Evolutionary conservation across 2,113 vertebrate genomes (phyloP), one percentile per base, ranked within the genome.

Genomic region (Sylvietta virens): DNA sequence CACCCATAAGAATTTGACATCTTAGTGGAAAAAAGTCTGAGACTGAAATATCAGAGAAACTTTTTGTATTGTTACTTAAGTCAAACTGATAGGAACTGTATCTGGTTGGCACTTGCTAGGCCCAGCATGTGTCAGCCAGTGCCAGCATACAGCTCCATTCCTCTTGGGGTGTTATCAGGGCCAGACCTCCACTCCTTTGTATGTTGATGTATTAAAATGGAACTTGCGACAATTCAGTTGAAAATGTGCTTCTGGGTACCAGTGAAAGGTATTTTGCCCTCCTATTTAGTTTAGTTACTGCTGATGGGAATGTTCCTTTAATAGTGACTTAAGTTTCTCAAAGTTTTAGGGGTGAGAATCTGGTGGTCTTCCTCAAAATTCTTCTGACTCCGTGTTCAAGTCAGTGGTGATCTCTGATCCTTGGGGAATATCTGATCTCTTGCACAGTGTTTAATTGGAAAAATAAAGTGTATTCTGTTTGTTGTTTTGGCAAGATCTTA

Each of bases 171-270:
- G 37, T 90, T 91, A 60, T 28, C 72, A 80, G n/a, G 4, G 65
- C 47, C 64, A 67, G 81, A 31, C 31, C 74, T 86, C 47, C 35
- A 66, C 67, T 74, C 39, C 48, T 71, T 58, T 51, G 37, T 92
- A 22, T 6, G 5, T 14, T 58, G 14, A 4, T 79, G 15, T 23
- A 56, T 27, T 73, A 48, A 78, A 92, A 56, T 66, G n/a, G 48
- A 90, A 40, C 65, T 57, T 67, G 37, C 0, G 0, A 47, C 33
- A 50, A 5, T 15, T 81, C 4, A 1, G 7, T 48, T 66, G 58
- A 35, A 58, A 73, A 45, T 35, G 35, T 58, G 7, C 47, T 90
- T 69, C 64, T 62, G 20, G 13, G 35, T 88, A 28, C 45, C 23
- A 30, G 13, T 37, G 48, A 65, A 71, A 90, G 66, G 37, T 2